Evolutionary conservation across 1,140 invertebrate genomes (phyloP).

Genomic region (Drosophila nikananu): DNA sequence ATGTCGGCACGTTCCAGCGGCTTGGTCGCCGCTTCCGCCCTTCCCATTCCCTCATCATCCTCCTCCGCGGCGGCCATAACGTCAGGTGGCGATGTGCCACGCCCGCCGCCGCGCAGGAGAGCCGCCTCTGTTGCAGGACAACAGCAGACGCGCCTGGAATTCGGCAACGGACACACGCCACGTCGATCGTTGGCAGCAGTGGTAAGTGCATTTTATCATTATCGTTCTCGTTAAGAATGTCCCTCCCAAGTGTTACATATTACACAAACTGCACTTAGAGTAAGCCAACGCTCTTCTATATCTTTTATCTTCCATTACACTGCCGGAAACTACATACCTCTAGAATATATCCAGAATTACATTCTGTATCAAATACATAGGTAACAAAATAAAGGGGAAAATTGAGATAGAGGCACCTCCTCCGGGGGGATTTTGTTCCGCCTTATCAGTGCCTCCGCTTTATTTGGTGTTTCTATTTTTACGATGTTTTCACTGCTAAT

Average conservation of each 20-base stretch:
- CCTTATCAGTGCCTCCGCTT: constrained; percentile 39
- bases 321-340: neutral
- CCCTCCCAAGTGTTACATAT: neutral
- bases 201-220: constrained; percentile 50
- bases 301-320: neutral
- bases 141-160: constrained; percentile 69
- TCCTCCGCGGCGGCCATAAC: constrained; percentile 32
- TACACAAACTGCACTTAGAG: neutral
- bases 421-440: constrained; percentile 12
- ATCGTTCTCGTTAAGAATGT: too few relatives aligned
- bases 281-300: neutral
- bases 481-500: constrained; percentile 55
- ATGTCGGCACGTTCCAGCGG: constrained; percentile 73
- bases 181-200: constrained; percentile 76
- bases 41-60: constrained; percentile 36
- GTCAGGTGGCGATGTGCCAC: constrained; percentile 62
- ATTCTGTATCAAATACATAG: neutral
- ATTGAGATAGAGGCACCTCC: neutral
- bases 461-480: constrained; percentile 46
- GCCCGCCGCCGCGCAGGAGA: constrained; percentile 75
- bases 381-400: neutral
- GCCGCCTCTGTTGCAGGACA: constrained; percentile 79
- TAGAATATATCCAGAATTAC: neutral
- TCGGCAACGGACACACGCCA: constrained; percentile 72
- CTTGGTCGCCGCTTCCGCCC: constrained; percentile 27